Base-by-base conservation (phyloP, 2,888 invertebrate genomes). In the Heliconius erato region DNA sequence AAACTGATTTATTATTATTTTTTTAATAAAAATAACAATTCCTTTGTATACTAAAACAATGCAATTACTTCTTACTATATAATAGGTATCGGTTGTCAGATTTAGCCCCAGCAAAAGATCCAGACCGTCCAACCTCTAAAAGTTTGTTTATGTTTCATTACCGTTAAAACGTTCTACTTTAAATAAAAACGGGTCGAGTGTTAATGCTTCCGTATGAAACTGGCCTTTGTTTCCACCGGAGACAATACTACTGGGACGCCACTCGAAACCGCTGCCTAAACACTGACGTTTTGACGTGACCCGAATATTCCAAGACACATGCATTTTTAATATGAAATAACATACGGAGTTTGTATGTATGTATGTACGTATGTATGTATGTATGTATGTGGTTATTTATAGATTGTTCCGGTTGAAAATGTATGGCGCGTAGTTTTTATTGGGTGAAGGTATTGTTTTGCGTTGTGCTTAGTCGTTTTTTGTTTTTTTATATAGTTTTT, bases 141-240 rank as follows among this genome's bases (percentile, higher is more conserved):
- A 67, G 40, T 54, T 81, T 84, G 80, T 83, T 83, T 82, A 76
- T 83, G 79, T 83, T 84, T 83, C 82, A 84, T 82, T 84, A 82
- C 81, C 79, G 78, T 82, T 67, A 81, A 83, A 85, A 74, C 79
- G 76, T 44, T 68, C 83, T 78, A 83, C 82, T 82, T 83, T 83
- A 83, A 79, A 84, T 82, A 83, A 83, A 84, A 85, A 79, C 26
- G 82, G 81, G 81, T 82, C 77, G 78, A 84, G 82, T 82, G 77
- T 81, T 81, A 81, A 79, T 79, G 79, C 82, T 79, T 82, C 59
- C 76, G 63, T 82, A 79, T 82, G 74, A 68, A 79, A 82, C 69
- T 79, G 77, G 69, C 71, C 59, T 79, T 82, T 79, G 82, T 82
- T 79, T 79, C 59, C 19, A 78, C 81, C 77, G 71, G 82, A 79